phyloP scores from a whole-genome alignment of 2,888 invertebrate genomes.

The Margaritifera margaritifera region DNA sequence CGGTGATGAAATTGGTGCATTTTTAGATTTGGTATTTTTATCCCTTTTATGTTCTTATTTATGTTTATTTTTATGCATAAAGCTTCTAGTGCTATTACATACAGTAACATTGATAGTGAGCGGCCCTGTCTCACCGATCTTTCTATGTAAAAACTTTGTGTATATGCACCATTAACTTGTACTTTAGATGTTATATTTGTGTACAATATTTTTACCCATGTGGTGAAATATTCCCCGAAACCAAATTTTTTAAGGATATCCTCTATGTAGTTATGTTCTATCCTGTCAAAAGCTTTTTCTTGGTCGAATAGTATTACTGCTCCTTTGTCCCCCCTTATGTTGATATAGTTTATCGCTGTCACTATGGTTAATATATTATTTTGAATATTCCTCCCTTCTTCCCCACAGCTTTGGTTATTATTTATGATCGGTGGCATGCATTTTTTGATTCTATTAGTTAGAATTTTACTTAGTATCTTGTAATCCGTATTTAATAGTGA shows the following conservation, averaged over 20 bases:
- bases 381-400: neutral
- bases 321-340: neutral
- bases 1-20: no score
- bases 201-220: neutral
- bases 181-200: neutral
- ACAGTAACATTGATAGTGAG: neutral
- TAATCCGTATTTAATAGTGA: neutral
- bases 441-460: neutral
- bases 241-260: neutral
- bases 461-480: neutral
- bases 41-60: no score
- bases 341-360: neutral
- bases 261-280: constrained; percentile 1
- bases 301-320: neutral
- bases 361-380: neutral
- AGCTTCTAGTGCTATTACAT: no score
- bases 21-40: no score
- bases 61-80: no score
- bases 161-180: neutral
- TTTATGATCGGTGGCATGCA: neutral
- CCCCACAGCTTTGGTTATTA: neutral
- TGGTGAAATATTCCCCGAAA: neutral
- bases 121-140: constrained; percentile 5
- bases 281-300: constrained; percentile 3
- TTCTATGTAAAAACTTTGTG: neutral